Evolutionary conservation across 1,140 invertebrate genomes (phyloP).

Genomic region (Caenorhabditis brenneri): DNA sequence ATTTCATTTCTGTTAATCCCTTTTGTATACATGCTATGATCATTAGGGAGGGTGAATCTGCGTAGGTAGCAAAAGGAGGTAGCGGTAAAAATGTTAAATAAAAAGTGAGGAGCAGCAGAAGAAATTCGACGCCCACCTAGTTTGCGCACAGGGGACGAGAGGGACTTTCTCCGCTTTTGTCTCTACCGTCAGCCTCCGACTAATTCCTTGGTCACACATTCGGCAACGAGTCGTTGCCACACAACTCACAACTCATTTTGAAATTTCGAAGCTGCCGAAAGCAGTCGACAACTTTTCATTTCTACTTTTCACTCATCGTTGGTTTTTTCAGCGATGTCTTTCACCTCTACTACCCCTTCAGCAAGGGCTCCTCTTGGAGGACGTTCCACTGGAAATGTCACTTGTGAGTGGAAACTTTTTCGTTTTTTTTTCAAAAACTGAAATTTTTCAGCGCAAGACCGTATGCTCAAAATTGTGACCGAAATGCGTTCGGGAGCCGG

Average conservation of each 20-base stretch:
- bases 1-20: conserved; percentile 15
- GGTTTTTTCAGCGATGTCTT: conserved; percentile 50
- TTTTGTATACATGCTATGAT: conserved; percentile 39
- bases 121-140: conserved; percentile 40
- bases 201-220: conserved; percentile 41
- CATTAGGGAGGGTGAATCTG: background rate
- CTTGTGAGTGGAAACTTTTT: conserved; percentile 12
- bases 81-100: conserved; percentile 21
- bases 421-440: background rate
- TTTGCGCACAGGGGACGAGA: background rate
- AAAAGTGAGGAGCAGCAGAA: conserved; percentile 28
- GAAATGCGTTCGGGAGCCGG: conserved; percentile 59
- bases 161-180: conserved; percentile 36
- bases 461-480: conserved; percentile 69
- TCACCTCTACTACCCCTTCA: conserved; percentile 41
- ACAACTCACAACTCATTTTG: conserved; percentile 36
- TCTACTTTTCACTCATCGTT: background rate
- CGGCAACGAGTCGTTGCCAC: background rate
- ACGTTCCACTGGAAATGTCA: conserved; percentile 14
- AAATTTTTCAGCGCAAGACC: conserved; percentile 35
- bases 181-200: conserved; percentile 4
- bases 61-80: background rate
- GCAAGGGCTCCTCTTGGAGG: conserved; percentile 51
- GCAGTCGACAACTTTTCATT: background rate
- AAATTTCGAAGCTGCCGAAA: conserved; percentile 41